Evolutionary conservation across 2,113 vertebrate species (phyloP).

Genomic region (Saguinus imperator): DNA sequence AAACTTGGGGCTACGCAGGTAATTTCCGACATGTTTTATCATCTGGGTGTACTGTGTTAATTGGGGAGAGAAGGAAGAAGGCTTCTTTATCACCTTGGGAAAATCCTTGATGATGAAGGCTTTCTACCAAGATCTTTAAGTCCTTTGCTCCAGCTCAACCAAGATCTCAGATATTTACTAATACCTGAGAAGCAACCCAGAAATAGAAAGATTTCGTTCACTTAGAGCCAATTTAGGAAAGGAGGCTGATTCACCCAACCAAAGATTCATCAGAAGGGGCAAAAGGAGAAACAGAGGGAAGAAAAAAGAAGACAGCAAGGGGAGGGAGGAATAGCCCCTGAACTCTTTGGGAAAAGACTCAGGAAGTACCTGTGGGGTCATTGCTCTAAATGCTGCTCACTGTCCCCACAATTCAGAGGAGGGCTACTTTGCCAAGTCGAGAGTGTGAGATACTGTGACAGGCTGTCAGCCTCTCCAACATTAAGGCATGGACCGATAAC

Average conservation of each 20-base stretch:
- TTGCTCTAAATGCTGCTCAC: not conserved
- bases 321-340: not conserved
- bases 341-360: not conserved
- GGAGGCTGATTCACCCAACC: not conserved
- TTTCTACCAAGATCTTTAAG: not conserved
- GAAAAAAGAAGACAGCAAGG: not conserved
- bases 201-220: not conserved
- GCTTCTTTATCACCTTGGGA: not conserved
- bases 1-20: not conserved
- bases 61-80: not conserved
- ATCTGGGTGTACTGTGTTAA: not conserved
- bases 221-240: not conserved
- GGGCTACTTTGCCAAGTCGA: not conserved
- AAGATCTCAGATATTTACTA: too few relatives aligned
- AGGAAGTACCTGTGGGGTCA: not conserved
- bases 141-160: not conserved
- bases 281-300: not conserved
- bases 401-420: not conserved
- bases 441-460: not conserved
- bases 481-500: not conserved
- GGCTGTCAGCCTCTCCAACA: not conserved
- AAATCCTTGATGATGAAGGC: not conserved
- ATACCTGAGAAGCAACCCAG: not conserved
- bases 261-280: not conserved
- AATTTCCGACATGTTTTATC: not conserved